Evolutionary conservation across 2,888 invertebrate genomes (phyloP).

Genomic region (Thelaira solivaga): DNA sequence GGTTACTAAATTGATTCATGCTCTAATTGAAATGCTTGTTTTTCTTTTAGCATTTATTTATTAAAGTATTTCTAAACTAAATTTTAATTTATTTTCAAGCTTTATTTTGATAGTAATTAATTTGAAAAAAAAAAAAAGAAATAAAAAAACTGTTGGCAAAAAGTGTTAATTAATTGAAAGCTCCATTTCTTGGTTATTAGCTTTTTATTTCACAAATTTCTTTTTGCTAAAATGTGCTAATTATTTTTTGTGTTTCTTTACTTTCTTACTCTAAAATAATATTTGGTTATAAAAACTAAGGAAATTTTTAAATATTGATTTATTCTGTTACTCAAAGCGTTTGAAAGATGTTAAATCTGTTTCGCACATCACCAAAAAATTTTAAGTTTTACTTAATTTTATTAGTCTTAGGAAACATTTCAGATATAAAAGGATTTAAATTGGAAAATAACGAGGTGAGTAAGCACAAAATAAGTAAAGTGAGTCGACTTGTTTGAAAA

Average conservation of each 20-base stretch:
- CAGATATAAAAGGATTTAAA: not conserved
- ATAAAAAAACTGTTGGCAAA: too few species aligned
- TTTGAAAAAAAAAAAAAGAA: too few species aligned
- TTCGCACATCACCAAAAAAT: not conserved
- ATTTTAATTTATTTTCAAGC: too few species aligned
- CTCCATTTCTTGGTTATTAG: too few species aligned
- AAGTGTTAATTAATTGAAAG: too few species aligned
- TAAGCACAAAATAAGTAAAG: not conserved
- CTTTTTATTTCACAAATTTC: not conserved
- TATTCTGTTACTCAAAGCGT: not conserved
- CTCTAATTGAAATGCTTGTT: too few species aligned
- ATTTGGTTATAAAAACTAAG: not conserved
- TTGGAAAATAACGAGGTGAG: conserved; percentile 10
- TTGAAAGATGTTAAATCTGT: conserved; percentile 4
- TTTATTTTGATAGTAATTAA: too few species aligned
- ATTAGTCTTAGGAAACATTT: not conserved
- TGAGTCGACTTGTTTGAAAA: too few species aligned
- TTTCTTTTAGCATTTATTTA: too few species aligned
- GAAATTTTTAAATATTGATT: not conserved
- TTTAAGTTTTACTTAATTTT: not conserved
- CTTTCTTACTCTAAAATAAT: too few species aligned
- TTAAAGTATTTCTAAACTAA: too few species aligned
- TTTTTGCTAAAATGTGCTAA: not conserved
- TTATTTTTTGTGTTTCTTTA: not conserved
- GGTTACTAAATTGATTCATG: too few species aligned